Evolutionary conservation across 2,113 vertebrate genomes (phyloP), one percentile per base, ranked within the genome.

Genomic region (Procavia capensis): DNA sequence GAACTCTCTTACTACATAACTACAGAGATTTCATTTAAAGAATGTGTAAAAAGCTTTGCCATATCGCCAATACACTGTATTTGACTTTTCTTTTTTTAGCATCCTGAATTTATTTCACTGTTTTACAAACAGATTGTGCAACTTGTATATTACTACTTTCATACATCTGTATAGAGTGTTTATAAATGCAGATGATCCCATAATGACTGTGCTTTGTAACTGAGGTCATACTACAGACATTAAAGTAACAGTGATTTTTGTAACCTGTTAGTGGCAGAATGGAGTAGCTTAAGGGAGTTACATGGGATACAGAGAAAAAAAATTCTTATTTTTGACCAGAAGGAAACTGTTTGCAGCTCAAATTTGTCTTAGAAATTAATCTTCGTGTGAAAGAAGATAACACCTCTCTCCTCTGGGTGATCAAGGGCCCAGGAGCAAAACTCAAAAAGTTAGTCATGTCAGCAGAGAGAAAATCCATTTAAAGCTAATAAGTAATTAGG

Each of bases 401-500:
- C 93, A 66, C 66, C 29, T 81, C 50, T 93, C n/a, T 95, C 81
- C 64, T 95, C 87, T 96, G 90, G 95, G 54, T 61, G 92, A 90
- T 95, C 16, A 45, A 88, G 41, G 63, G 25, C 76, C 86, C 70
- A 91, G 43, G 36, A 93, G 39, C 84, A 95, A 95, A 97, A 92
- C 86, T 66, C 79, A 75, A 87, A 89, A 82, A 90, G 63, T 87
- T 92, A 82, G 70, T 85, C 90, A 81, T 75, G 36, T 94, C 75
- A 85, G 76, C 78, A 93, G 61, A 89, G 86, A 88, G 92, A 87
- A 17, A 86, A 90, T 36, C 34, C 13, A 50, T 87, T 76, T 94
- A 50, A 95, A 93, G 64, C 95, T 88, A 96, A 84, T 92, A 90
- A 92, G 90, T 63, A 96, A 95, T 96, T 96, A 96, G 47, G 27